A percentile compares a stretch with the other conserved stretches of the same genome.
Evolutionary conservation across 1,140 invertebrate genomes (phyloP).

Genomic region (Steinernema feltiae): DNA sequence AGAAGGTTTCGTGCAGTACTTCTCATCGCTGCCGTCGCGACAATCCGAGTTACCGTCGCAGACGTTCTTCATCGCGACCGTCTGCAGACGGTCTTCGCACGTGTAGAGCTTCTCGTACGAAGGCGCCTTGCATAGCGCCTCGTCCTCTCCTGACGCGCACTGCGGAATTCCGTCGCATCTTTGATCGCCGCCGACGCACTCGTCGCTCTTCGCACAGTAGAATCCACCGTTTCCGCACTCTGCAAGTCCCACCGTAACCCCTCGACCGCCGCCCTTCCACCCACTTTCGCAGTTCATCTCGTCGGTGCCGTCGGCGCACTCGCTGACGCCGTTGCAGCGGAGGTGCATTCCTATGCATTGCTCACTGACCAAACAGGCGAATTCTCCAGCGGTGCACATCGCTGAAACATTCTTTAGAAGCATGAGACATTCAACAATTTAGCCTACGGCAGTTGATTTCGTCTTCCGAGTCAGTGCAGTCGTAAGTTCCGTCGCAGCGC

Average conservation of each 20-base stretch:
- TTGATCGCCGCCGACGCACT: conserved; percentile 46
- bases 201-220: conserved; percentile 49
- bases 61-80: conserved; percentile 22
- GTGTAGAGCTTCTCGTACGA: conserved; percentile 30
- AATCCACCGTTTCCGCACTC: conserved; percentile 49
- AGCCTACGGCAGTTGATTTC: conserved; percentile 57
- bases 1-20: conserved; percentile 22
- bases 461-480: conserved; percentile 46
- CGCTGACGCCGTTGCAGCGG: conserved; percentile 51
- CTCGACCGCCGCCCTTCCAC: conserved; percentile 17
- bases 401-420: conserved; percentile 35
- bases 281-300: conserved; percentile 52
- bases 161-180: conserved; percentile 50
- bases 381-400: conserved; percentile 50
- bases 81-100: conserved; percentile 15
- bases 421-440: background rate
- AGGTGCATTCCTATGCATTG: conserved; percentile 52
- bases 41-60: conserved; percentile 35
- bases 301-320: conserved; percentile 54
- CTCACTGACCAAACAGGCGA: conserved; percentile 51
- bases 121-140: conserved; percentile 49
- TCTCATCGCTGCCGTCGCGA: conserved; percentile 33
- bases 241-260: conserved; percentile 29
- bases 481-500: conserved; percentile 53
- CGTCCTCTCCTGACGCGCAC: conserved; percentile 53